Conservation (phyloP, 1,140 invertebrate species). For the Neodiprion fabricii region DNA sequence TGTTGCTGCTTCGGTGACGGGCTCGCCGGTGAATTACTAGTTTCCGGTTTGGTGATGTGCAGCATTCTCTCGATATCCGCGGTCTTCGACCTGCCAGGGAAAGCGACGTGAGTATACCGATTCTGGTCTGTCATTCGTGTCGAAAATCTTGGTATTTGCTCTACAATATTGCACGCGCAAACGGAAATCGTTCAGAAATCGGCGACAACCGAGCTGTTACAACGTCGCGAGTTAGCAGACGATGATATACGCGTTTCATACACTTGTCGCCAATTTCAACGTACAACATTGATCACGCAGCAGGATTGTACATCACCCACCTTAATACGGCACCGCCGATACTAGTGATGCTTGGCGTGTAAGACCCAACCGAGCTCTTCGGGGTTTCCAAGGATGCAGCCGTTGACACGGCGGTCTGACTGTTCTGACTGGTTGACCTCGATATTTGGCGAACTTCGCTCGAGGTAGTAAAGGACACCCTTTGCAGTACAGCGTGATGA, state of each 20-base stretch:
- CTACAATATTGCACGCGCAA: not conserved
- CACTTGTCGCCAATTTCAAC: no score
- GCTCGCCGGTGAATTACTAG: slow-evolving; percentile 22
- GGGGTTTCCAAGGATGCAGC: slow-evolving; percentile 22
- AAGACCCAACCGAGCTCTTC: slow-evolving; percentile 34
- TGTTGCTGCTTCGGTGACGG: slow-evolving; percentile 32
- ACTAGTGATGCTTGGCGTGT: slow-evolving; percentile 68
- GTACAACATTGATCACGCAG: no score
- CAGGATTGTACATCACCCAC: slow-evolving; percentile 30
- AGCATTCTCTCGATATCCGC: slow-evolving; percentile 72
- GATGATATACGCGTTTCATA: no score
- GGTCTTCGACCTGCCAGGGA: slow-evolving; percentile 65
- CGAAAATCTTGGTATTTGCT: not conserved
- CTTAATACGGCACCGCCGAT: slow-evolving; percentile 71
- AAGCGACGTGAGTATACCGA: not conserved
- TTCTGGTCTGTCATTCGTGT: not conserved
- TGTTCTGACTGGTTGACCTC: slow-evolving; percentile 49
- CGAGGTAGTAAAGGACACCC: slow-evolving; percentile 66
- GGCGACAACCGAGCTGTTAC: no score
- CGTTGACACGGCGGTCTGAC: slow-evolving; percentile 38
- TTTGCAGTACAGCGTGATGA: slow-evolving; percentile 61
- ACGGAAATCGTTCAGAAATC: no score
- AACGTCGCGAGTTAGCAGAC: no score
- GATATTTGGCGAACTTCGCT: slow-evolving; percentile 63
- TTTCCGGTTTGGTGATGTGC: slow-evolving; percentile 46